Conservation (phyloP, 2,113 vertebrate genomes). For the Sus scrofa region DNA sequence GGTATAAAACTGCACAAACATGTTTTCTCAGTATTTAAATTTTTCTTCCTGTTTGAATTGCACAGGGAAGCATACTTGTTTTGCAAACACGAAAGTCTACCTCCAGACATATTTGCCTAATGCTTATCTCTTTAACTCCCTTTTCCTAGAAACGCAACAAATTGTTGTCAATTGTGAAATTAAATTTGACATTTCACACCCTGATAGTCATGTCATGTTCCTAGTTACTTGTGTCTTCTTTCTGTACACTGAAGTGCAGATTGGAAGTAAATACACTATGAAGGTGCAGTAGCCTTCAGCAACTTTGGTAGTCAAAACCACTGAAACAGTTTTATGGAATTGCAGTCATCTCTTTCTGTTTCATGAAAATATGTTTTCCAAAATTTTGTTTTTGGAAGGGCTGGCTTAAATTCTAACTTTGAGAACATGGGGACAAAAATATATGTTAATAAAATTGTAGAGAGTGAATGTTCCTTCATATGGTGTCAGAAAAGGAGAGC, state of each 20-base stretch:
- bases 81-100: constrained; percentile 79
- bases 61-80: constrained; percentile 78
- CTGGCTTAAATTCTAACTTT: constrained; percentile 38
- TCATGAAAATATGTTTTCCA: background rate
- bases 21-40: constrained; percentile 77
- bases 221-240: constrained; percentile 74
- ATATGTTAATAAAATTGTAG: background rate
- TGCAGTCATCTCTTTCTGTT: background rate
- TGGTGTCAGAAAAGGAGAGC: background rate
- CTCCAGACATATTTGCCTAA: constrained; percentile 78
- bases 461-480: background rate
- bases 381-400: constrained; percentile 2
- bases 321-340: background rate
- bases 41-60: constrained; percentile 78
- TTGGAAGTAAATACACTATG: constrained; percentile 55
- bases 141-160: constrained; percentile 75
- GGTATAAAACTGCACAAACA: constrained; percentile 76
- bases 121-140: constrained; percentile 73
- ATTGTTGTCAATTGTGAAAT: constrained; percentile 86
- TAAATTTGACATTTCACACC: constrained; percentile 84
- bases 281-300: constrained; percentile 49
- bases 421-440: background rate
- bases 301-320: constrained; percentile 47
- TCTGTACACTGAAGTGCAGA: constrained; percentile 62
- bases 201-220: constrained; percentile 71